Evolutionary conservation across 2,797 vertebrate species (phyloP), one percentile per base, ranked within the genome.

Genomic region (Spinus pinus): DNA sequence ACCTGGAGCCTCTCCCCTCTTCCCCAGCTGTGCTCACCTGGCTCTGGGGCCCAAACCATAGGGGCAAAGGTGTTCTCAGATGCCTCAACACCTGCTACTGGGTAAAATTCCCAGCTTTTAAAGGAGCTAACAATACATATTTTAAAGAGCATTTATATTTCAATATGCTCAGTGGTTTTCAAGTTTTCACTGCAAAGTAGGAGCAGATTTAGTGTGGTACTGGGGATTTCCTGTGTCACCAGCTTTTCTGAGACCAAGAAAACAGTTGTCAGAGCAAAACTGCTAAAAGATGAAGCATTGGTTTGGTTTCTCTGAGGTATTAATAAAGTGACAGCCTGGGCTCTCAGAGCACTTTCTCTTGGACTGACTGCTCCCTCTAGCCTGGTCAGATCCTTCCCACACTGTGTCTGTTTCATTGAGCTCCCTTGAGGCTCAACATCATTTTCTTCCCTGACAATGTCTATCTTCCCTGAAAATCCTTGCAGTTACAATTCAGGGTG

Each of bases 381-480:
- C 57, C 53, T 86, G 77, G 56, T 81, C 47, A 69, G 35, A 75
- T 79, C 37, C 46, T 86, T 81, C n/a, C 24, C 20, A 72, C 47
- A 14, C 28, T 22, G 5, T 20, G 14, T 64, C 25, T 78, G 66
- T 80, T 95, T 73, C 57, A 46, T 14, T 70, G 12, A 57, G 24
- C 14, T 93, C 56, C 64, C 60, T 60, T 77, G 57, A 42, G 44
- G 42, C 19, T 89, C 33, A 88, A 24, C 14, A 83, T 77, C 2
- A 72, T 78, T 81, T 92, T 92, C 60, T 90, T 80, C 61, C 41
- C 33, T 39, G 67, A 69, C 41, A 95, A 62, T 27, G 22, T 77
- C 30, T 64, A 18, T 80, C 88, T 86, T 70, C 56, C 8, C 33
- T 46, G 30, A 83, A 94, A 90, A 92, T n/a, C 11, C 54, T 79